Evolutionary conservation across 2,888 invertebrate species (phyloP).

Genomic region (Drosophila barbarae): DNA sequence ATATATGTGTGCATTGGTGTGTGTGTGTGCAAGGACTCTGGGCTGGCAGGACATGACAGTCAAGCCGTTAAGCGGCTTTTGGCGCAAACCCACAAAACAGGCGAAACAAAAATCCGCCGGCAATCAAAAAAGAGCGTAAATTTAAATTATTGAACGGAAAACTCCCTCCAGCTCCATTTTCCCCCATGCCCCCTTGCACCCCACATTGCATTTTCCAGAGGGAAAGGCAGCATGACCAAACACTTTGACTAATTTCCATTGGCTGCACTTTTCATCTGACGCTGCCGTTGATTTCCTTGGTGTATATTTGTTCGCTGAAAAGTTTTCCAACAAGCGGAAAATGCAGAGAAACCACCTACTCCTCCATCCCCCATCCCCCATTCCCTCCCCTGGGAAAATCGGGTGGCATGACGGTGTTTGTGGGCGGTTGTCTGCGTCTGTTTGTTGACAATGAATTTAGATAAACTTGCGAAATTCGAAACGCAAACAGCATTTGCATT

Average conservation of each 20-base stretch:
- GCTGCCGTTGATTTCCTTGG: constrained; percentile 68
- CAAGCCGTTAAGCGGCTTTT: constrained; percentile 65
- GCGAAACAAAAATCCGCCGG: constrained; percentile 29
- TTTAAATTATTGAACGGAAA: constrained; percentile 51
- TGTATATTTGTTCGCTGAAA: constrained; percentile 55
- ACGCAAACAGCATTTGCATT: constrained; percentile 72
- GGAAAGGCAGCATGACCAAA: constrained; percentile 26
- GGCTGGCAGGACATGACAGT: constrained; percentile 49
- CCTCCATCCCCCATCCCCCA: background rate
- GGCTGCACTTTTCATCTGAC: constrained; percentile 39
- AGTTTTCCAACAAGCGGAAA: constrained; percentile 41
- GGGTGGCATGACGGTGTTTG: background rate
- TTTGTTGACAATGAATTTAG: constrained; percentile 74
- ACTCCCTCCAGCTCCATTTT: background rate
- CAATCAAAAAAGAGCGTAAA: constrained; percentile 18
- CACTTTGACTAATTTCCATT: constrained; percentile 50
- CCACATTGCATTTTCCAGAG: background rate
- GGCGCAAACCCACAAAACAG: constrained; percentile 25
- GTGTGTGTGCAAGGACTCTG: constrained; percentile 11
- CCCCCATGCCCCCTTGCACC: no score
- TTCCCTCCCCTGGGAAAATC: background rate
- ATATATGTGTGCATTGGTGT: background rate
- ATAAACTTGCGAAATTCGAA: constrained; percentile 73
- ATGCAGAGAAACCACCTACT: constrained; percentile 11
- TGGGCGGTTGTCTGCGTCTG: constrained; percentile 32